Conservation (phyloP, 2,888 invertebrate species). For the Laspeyria flexula region DNA sequence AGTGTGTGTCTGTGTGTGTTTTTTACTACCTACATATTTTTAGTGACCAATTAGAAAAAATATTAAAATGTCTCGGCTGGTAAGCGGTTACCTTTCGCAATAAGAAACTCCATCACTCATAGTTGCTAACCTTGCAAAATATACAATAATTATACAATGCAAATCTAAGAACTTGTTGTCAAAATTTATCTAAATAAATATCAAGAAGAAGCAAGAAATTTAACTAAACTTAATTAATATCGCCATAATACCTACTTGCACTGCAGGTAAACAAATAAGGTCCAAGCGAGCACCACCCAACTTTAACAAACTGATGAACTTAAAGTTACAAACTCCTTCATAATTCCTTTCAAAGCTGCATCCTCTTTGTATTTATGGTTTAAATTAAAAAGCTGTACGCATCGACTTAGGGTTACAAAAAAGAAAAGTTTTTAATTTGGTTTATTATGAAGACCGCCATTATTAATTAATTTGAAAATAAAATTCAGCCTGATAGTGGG, state of each 20-base stretch:
- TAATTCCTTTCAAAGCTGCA: constrained; percentile 70
- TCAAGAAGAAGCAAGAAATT: constrained; percentile 54
- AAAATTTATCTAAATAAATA: background rate
- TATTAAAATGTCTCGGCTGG: no score
- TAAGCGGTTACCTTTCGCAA: no score
- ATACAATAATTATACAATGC: no score
- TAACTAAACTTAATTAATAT: constrained; percentile 68
- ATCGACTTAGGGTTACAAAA: constrained; percentile 7
- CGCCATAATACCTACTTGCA: constrained; percentile 54
- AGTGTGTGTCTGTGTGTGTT: no score
- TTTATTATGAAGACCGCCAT: no score
- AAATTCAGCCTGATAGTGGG: no score
- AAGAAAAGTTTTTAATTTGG: background rate
- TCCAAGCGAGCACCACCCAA: constrained; percentile 47
- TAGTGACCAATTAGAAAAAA: no score
- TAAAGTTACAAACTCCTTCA: constrained; percentile 70
- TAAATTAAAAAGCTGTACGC: constrained; percentile 29
- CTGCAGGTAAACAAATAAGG: constrained; percentile 51
- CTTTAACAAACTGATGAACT: constrained; percentile 68
- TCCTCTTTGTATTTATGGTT: constrained; percentile 45
- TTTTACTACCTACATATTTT: no score
- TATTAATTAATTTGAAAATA: no score
- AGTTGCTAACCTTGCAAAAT: no score
- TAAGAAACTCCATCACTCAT: no score
- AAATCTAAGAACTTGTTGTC: background rate